Percentiles rank a stretch among this genome's conserved stretches.
phyloP scores from a whole-genome alignment of 2,888 invertebrate genomes.

The Eristalis arbustorum region DNA sequence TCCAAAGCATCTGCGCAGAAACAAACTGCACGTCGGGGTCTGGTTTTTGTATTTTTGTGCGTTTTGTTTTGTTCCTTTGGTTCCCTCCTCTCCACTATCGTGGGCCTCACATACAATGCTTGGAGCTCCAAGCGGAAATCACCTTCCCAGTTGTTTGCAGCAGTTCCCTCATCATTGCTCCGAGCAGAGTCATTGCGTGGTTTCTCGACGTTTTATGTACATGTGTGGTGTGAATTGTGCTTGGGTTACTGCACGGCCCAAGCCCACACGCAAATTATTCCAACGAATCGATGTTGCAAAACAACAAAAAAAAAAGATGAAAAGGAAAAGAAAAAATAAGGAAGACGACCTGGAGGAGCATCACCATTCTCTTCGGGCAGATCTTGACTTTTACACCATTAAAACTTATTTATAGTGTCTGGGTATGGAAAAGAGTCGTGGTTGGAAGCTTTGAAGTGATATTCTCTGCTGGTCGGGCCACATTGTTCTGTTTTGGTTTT shows the following conservation, averaged over 20 bases:
- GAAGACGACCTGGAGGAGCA: conserved; percentile 40
- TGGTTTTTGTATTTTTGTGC: conserved; percentile 17
- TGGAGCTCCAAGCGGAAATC: conserved; percentile 65
- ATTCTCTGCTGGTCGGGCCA: not conserved
- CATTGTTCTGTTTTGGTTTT: not conserved
- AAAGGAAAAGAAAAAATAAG: not conserved
- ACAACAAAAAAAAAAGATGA: not conserved
- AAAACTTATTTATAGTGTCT: conserved; percentile 60
- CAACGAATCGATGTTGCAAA: conserved; percentile 42
- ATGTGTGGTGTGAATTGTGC: conserved; percentile 32
- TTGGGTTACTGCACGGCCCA: conserved; percentile 27
- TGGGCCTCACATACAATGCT: conserved; percentile 16
- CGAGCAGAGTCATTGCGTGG: not conserved
- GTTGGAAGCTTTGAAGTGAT: conserved; percentile 43
- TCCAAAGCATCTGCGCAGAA: conserved; percentile 69
- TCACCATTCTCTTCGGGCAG: not conserved
- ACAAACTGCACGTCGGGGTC: conserved; percentile 27
- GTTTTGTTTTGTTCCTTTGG: not conserved
- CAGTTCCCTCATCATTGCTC: not conserved
- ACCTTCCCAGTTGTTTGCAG: conserved; percentile 60
- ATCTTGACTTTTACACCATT: conserved; percentile 33
- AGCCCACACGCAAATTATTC: conserved; percentile 66
- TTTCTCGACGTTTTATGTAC: not conserved
- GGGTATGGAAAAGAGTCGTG: conserved; percentile 5
- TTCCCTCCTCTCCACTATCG: not conserved